Percentiles rank a stretch among this genome's conserved stretches.
phyloP scores from a whole-genome alignment of 2,888 invertebrate genomes.

The Chrysina gloriosa region DNA sequence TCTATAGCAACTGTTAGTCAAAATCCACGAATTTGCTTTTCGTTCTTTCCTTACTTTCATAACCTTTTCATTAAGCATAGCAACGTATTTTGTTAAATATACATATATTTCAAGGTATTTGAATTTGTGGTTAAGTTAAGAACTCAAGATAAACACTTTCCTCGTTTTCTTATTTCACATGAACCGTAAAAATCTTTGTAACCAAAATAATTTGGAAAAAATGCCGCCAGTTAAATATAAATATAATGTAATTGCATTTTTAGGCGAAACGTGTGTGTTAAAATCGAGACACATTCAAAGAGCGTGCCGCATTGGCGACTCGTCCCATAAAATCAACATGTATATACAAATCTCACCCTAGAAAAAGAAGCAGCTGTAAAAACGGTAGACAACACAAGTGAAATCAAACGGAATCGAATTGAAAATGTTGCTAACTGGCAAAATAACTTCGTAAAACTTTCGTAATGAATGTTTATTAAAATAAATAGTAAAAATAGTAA shows the following conservation, averaged over 20 bases:
- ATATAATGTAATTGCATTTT: conserved; percentile 32
- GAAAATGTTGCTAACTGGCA: conserved; percentile 29
- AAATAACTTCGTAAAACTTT: conserved; percentile 40
- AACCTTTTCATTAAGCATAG: too few relatives aligned
- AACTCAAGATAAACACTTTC: too few relatives aligned
- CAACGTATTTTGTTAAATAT: too few relatives aligned
- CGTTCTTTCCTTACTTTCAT: too few relatives aligned
- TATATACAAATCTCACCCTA: conserved; percentile 32
- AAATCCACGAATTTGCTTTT: too few relatives aligned
- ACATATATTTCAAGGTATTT: too few relatives aligned
- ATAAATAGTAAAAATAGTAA: conserved; percentile 49
- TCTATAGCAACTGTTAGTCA: too few relatives aligned
- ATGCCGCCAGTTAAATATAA: too few relatives aligned
- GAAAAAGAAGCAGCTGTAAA: conserved; percentile 25
- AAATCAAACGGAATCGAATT: conserved; percentile 17
- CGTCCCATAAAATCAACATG: conserved; percentile 24
- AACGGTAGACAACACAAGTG: conserved; percentile 1
- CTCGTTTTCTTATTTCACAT: too few relatives aligned
- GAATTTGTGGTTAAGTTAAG: too few relatives aligned
- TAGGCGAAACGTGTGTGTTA: conserved; percentile 12
- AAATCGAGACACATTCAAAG: conserved; percentile 10
- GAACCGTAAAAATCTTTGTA: too few relatives aligned
- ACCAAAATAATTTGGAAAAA: too few relatives aligned
- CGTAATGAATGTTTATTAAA: conserved; percentile 46
- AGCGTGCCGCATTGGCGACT: conserved; percentile 16